Percentiles rank a stretch among this genome's conserved stretches.
Evolutionary conservation across 2,888 invertebrate species (phyloP).

Genomic region (Pemphredon lugubris): DNA sequence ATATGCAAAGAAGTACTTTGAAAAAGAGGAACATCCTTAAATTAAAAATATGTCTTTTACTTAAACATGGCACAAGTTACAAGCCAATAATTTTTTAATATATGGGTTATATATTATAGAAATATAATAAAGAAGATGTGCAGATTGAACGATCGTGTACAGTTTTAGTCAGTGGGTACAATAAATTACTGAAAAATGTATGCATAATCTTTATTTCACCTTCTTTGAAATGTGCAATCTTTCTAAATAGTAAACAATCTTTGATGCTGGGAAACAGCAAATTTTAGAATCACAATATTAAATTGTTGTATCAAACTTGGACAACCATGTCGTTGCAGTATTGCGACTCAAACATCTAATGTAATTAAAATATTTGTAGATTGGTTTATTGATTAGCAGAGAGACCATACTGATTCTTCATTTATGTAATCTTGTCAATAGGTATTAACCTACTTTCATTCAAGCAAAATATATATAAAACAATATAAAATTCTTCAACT

Average conservation of each 20-base stretch:
- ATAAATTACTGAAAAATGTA: slow-evolving; percentile 39
- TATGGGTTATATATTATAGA: no score
- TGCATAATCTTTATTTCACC: slow-evolving; percentile 36
- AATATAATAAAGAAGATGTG: slow-evolving; percentile 43
- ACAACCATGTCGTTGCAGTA: no score
- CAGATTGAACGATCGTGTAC: slow-evolving; percentile 41
- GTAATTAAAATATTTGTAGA: slow-evolving; percentile 20
- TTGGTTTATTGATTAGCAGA: slow-evolving; percentile 28
- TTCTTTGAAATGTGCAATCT: no score
- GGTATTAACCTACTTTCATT: slow-evolving; percentile 29
- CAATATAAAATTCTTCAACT: no score
- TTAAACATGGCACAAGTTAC: no score
- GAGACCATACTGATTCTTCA: slow-evolving; percentile 20
- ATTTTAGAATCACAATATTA: slow-evolving; percentile 4
- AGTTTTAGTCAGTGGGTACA: slow-evolving; percentile 42
- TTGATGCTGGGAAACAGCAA: no score
- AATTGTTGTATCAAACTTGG: no score
- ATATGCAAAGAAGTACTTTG: slow-evolving; percentile 84
- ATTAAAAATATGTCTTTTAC: slow-evolving; percentile 42
- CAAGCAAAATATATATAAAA: neutral
- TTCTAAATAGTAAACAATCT: no score
- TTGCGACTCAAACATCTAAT: no score
- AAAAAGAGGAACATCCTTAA: slow-evolving; percentile 82
- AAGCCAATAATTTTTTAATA: no score
- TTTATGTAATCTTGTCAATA: slow-evolving; percentile 31